Evolutionary conservation across 2,113 vertebrate species (phyloP), one percentile per base, ranked within the genome.

Genomic region (Ornithorhynchus anatinus): DNA sequence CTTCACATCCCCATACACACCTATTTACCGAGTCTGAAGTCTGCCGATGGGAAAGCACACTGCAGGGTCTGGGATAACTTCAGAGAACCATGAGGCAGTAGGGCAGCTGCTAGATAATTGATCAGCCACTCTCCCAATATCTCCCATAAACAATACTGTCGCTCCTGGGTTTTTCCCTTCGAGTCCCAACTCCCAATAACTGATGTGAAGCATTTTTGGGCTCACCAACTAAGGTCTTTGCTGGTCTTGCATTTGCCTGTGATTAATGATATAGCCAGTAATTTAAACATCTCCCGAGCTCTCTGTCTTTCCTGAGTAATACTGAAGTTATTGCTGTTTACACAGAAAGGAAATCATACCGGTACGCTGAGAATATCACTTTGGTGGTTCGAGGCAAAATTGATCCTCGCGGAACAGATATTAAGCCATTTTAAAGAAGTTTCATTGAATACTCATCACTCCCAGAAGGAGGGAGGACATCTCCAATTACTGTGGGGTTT

Each of bases 231-330:
- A 59, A 23, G 77, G 64, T 52, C 68, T 82, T 85, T 72, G 72
- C 72, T 76, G 59, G 53, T 54, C 73, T 80, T 75, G 67, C 51
- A 48, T 57, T 81, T 58, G 74, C 67, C 53, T 69, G 77, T 87
- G 86, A 89, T 83, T 77, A 86, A 89, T 84, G 83, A 80, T 64
- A 77, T 54, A 57, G 81, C 44, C 78, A 42, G 67, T 84, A 75
- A 86, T 66, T 84, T 78, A 71, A 72, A 80, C 61, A 75, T 73
- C 79, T 84, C 85, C 63, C 64, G 89, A 85, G 87, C 66, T 85
- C 84, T 65, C 79, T 60, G 35, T 79, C 78, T 85, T 86, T 77
- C 66, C 67, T 75, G 72, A 64, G 54, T 74, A 81, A 78, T 59
- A 59, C 74, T 60, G 57, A 77, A 84, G 69, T 75, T 71, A 59